These are phyloP conservation scores for Heterohyrax brucei DNA, from an alignment of 2,797 vertebrate genomes.

Conservation along the genomic window DNA sequence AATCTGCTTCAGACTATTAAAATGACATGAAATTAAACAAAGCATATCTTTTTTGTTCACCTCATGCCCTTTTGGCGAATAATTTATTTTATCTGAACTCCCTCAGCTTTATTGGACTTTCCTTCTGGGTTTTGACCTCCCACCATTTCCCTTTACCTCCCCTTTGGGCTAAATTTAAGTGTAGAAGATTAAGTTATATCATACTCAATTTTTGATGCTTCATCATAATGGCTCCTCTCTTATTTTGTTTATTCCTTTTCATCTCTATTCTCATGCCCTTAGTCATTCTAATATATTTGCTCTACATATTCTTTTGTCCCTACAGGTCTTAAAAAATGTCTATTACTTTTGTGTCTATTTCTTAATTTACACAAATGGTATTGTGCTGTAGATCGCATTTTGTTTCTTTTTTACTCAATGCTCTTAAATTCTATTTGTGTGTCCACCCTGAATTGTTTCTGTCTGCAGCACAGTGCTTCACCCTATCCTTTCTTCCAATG, in stretches of 20 bases:
- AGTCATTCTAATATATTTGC: conserved; percentile 25
- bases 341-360: conserved; percentile 46
- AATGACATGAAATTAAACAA: conserved; percentile 59
- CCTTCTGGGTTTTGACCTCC: conserved; percentile 41
- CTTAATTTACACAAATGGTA: conserved; percentile 47
- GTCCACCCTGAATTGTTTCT: conserved; percentile 55
- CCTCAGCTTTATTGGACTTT: conserved; percentile 31
- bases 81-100: conserved; percentile 65
- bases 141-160: not conserved
- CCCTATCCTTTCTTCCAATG: conserved; percentile 20
- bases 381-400: not conserved
- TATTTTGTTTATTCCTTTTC: conserved; percentile 63
- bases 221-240: conserved; percentile 30
- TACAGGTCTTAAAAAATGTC: conserved; percentile 65
- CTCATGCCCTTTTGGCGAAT: conserved; percentile 44
- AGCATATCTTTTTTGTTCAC: conserved; percentile 44
- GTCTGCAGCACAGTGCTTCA: conserved; percentile 7
- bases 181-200: conserved; percentile 30
- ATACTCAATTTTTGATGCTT: conserved; percentile 33
- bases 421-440: conserved; percentile 35
- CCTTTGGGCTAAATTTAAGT: conserved; percentile 30
- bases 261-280: conserved; percentile 36
- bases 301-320: conserved; percentile 57
- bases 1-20: conserved; percentile 45
- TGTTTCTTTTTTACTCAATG: conserved; percentile 31